These are phyloP conservation scores for Orycteropus afer DNA, from an alignment of 2,113 vertebrate species.

Conservation along the genomic window DNA sequence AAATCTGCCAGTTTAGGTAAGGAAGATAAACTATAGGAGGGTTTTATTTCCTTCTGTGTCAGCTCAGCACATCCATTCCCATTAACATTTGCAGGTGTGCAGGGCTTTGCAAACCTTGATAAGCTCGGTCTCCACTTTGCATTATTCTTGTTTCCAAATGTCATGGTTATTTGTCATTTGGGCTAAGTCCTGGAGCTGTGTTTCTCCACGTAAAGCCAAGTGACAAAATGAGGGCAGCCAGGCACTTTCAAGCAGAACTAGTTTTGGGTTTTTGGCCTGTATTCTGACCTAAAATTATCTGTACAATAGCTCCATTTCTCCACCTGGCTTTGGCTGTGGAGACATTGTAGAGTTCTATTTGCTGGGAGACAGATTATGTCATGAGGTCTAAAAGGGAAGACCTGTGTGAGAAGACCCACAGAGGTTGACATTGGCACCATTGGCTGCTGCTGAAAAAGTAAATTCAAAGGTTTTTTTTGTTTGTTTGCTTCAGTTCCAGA, in stretches of 20 bases:
- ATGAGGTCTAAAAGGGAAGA: background rate
- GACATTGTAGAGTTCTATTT: background rate
- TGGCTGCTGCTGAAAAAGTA: slow-evolving; percentile 31
- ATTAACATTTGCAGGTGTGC: background rate
- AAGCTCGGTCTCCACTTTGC: background rate
- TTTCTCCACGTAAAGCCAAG: background rate
- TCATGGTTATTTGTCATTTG: background rate
- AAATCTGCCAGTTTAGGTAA: background rate
- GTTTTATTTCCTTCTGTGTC: background rate
- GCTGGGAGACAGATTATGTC: background rate
- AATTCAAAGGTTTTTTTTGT: slow-evolving; percentile 57
- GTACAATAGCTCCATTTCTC: slow-evolving; percentile 14
- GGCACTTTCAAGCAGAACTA: slow-evolving; percentile 4
- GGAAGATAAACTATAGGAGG: background rate
- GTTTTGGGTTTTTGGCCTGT: background rate
- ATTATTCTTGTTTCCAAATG: background rate
- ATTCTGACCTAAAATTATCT: slow-evolving; percentile 48
- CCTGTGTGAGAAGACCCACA: background rate
- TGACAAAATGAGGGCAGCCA: background rate
- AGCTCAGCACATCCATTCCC: background rate
- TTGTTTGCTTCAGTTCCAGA: background rate
- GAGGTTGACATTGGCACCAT: slow-evolving; percentile 47
- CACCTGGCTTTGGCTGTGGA: background rate
- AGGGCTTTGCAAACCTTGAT: background rate
- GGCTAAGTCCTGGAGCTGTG: background rate